Conservation (phyloP, 2,888 invertebrate genomes). For the Podotricha telesiphe region DNA sequence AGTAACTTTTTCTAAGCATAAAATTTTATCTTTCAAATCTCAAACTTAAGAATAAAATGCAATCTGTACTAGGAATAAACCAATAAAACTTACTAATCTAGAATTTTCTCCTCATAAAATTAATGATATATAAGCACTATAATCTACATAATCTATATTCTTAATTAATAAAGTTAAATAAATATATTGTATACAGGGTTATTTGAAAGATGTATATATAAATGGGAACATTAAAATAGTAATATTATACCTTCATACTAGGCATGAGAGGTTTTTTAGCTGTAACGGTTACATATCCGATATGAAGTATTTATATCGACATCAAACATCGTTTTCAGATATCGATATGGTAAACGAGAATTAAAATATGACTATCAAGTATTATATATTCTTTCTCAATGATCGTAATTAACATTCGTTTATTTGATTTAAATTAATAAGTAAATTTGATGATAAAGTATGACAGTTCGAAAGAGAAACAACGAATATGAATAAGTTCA, state of each 20-base stretch:
- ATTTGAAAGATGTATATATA: constrained; percentile 25
- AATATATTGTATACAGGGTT: constrained; percentile 24
- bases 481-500: too few species aligned
- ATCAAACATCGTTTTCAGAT: too few species aligned
- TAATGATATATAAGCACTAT: neutral
- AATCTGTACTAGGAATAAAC: constrained; percentile 19
- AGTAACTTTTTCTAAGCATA: neutral
- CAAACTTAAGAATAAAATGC: constrained; percentile 19
- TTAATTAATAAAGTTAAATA: constrained; percentile 2
- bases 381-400: too few species aligned
- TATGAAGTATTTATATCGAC: too few species aligned
- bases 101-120: constrained; percentile 3
- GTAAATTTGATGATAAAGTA: too few species aligned
- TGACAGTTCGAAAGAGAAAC: too few species aligned
- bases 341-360: too few species aligned
- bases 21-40: constrained; percentile 15
- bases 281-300: too few species aligned
- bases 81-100: constrained; percentile 17
- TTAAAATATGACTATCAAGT: too few species aligned
- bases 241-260: neutral
- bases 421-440: too few species aligned
- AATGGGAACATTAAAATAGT: neutral
- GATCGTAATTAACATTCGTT: too few species aligned
- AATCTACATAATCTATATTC: constrained; percentile 6
- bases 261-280: too few species aligned